A percentile compares a stretch with the other conserved stretches of the same genome.
phyloP scores from a whole-genome alignment of 1,140 invertebrate species.

The Zophobas morio region DNA sequence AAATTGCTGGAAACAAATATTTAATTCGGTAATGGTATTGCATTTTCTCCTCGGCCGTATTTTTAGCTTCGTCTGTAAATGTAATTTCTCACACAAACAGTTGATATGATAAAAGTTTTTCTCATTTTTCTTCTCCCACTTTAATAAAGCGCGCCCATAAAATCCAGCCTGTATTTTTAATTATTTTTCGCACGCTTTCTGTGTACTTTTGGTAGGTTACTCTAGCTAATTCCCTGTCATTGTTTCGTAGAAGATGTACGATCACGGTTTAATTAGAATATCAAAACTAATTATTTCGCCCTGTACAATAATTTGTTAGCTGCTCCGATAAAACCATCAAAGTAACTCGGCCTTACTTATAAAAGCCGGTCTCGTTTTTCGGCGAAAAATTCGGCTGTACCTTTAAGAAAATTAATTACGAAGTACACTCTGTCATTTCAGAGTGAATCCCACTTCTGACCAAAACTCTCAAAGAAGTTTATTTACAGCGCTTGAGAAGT shows the following conservation, averaged over 20 bases:
- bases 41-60: slow-evolving; percentile 49
- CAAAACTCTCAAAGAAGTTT: slow-evolving; percentile 60
- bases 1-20: slow-evolving; percentile 51
- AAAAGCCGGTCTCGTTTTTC: slow-evolving; percentile 9
- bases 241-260: slow-evolving; percentile 36
- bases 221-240: slow-evolving; percentile 39
- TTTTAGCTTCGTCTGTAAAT: slow-evolving; percentile 52
- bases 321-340: slow-evolving; percentile 31
- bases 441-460: slow-evolving; percentile 55
- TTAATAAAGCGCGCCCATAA: slow-evolving; percentile 58
- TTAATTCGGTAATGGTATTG: slow-evolving; percentile 54
- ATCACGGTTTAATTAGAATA: slow-evolving; percentile 35
- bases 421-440: slow-evolving; percentile 40
- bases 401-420: slow-evolving; percentile 47
- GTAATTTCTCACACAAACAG: slow-evolving; percentile 58
- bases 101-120: slow-evolving; percentile 59
- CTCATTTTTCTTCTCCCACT: slow-evolving; percentile 57
- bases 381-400: slow-evolving; percentile 16
- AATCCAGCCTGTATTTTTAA: slow-evolving; percentile 58
- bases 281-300: slow-evolving; percentile 38
- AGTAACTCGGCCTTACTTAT: slow-evolving; percentile 18
- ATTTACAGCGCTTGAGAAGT: slow-evolving; percentile 63
- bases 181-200: slow-evolving; percentile 54
- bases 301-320: slow-evolving; percentile 24
- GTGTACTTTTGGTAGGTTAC: slow-evolving; percentile 40